A percentile compares a stretch with the other conserved stretches of the same genome.
Conservation (phyloP, 2,888 invertebrate genomes). For the Coelopa pilipes region DNA sequence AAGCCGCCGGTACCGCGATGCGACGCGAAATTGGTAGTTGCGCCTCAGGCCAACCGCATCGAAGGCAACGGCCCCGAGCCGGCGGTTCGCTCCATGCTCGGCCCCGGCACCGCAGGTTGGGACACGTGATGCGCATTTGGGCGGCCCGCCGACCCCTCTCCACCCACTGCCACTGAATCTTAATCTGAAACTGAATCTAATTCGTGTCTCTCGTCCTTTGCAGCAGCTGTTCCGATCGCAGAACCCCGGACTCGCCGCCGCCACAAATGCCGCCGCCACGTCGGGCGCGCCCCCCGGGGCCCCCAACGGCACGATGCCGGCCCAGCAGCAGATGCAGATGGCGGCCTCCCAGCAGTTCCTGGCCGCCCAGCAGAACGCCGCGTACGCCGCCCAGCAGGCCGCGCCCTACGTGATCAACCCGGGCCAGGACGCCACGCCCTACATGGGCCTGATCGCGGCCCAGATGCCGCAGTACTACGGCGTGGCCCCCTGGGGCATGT, state of each 20-base stretch:
- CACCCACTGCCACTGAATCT: too few species aligned
- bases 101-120: too few species aligned
- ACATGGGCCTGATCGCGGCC: slow-evolving; percentile 84
- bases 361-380: slow-evolving; percentile 76
- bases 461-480: slow-evolving; percentile 89
- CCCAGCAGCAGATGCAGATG: slow-evolving; percentile 80
- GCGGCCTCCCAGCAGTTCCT: slow-evolving; percentile 77
- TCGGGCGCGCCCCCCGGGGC: slow-evolving; percentile 69
- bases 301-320: slow-evolving; percentile 76
- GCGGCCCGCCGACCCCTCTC: too few species aligned
- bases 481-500: slow-evolving; percentile 91
- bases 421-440: slow-evolving; percentile 78
- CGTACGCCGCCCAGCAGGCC: slow-evolving; percentile 73
- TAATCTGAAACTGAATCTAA: too few species aligned
- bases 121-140: too few species aligned
- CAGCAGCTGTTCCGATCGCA: slow-evolving; percentile 92
- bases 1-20: too few species aligned
- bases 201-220: slow-evolving; percentile 29
- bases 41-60: too few species aligned
- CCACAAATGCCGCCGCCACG: slow-evolving; percentile 64
- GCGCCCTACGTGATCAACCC: slow-evolving; percentile 90
- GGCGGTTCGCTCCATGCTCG: too few species aligned
- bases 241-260: slow-evolving; percentile 78
- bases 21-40: too few species aligned
- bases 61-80: not conserved